Percentiles rank a stretch among this genome's conserved stretches.
phyloP scores from a whole-genome alignment of 2,888 invertebrate species.

The Lordiphosa fenestrarum region DNA sequence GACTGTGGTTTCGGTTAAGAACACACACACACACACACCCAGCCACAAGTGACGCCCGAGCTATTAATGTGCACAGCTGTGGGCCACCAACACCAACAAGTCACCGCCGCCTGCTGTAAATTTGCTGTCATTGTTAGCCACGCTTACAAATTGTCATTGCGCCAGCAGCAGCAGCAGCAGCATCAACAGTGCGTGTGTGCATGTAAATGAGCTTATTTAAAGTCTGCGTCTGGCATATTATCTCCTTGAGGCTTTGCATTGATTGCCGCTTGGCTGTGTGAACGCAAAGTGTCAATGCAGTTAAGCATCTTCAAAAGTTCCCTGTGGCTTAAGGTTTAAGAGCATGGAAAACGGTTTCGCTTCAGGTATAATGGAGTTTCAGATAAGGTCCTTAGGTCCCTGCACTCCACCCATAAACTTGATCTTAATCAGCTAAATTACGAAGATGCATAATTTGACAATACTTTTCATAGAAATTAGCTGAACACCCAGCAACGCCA shows the following conservation, averaged over 20 bases:
- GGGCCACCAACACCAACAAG: conserved; percentile 14
- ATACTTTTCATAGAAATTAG: too few relatives aligned
- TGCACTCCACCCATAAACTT: too few relatives aligned
- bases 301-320: too few relatives aligned
- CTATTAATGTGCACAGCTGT: conserved; percentile 48
- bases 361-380: too few relatives aligned
- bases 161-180: conserved; percentile 9
- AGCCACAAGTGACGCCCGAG: conserved; percentile 4
- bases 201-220: conserved; percentile 63
- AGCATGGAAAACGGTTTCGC: too few relatives aligned
- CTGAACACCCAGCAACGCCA: too few relatives aligned
- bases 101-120: conserved; percentile 30
- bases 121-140: conserved; percentile 38
- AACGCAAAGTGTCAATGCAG: too few relatives aligned
- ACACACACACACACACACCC: neutral
- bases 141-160: conserved; percentile 38
- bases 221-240: conserved; percentile 22
- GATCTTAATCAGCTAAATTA: too few relatives aligned
- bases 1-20: conserved; percentile 16
- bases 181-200: conserved; percentile 33
- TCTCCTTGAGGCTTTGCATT: conserved; percentile 57
- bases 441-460: too few relatives aligned
- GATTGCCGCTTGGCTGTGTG: conserved; percentile 36
- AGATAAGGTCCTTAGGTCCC: too few relatives aligned
- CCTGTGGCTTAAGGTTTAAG: too few relatives aligned